phyloP scores from a whole-genome alignment of 2,797 vertebrate species.

The Hirundo rustica region DNA sequence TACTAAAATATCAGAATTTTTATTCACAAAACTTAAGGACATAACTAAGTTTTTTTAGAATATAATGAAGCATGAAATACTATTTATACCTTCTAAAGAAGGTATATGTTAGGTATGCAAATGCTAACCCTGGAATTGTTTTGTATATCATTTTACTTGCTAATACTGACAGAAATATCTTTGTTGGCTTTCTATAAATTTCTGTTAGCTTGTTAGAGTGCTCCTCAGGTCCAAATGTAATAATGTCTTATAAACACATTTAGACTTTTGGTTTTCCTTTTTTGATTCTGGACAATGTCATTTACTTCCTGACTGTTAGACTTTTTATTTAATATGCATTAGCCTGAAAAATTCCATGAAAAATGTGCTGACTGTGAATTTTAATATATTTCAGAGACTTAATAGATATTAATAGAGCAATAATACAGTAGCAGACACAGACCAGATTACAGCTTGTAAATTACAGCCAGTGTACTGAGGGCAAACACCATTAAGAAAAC shows the following conservation, averaged over 20 bases:
- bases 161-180: neutral
- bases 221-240: neutral
- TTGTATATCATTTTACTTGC: neutral
- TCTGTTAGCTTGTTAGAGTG: neutral
- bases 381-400: constrained; percentile 43
- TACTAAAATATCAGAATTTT: neutral
- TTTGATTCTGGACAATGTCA: neutral
- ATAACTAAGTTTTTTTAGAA: neutral
- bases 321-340: constrained; percentile 43
- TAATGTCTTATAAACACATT: neutral
- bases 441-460: constrained; percentile 39
- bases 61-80: neutral
- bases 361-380: neutral
- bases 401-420: constrained; percentile 55
- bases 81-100: neutral
- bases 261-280: neutral
- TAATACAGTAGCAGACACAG: constrained; percentile 30
- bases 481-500: constrained; percentile 45
- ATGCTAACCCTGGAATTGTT: neutral
- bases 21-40: neutral
- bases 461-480: constrained; percentile 6
- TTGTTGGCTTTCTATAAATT: neutral
- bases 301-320: neutral
- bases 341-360: neutral
- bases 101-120: neutral